Conservation (phyloP, 2,888 invertebrate genomes). For the Nephrotoma flavescens region DNA sequence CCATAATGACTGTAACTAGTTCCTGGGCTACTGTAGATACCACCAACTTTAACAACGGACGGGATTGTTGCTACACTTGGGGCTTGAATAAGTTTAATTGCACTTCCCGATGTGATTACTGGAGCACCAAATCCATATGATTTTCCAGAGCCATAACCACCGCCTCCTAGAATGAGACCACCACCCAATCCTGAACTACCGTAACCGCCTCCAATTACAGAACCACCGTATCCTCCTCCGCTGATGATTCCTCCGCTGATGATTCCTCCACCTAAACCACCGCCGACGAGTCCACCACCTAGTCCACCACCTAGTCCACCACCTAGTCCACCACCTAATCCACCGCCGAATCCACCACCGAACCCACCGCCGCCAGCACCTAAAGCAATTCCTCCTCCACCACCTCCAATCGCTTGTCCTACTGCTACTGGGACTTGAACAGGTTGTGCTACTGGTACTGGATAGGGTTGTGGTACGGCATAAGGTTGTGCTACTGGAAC, state of each 20-base stretch:
- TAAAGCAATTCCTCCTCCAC: neutral
- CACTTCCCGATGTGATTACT: neutral
- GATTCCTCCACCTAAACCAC: neutral
- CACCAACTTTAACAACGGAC: neutral
- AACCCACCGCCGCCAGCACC: neutral
- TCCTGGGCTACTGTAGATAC: neutral
- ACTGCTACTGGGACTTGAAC: constrained; percentile 5
- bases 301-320: neutral
- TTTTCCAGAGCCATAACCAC: neutral
- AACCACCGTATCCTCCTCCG: neutral
- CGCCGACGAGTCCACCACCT: neutral
- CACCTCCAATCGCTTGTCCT: neutral
- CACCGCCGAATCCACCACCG: neutral
- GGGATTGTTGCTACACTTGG: neutral
- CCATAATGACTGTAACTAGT: neutral
- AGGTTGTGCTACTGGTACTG: constrained; percentile 8
- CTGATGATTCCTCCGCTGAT: too few species aligned
- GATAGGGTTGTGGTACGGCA: constrained; percentile 10
- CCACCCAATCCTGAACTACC: neutral
- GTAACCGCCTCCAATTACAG: neutral
- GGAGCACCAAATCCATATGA: neutral
- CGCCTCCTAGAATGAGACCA: neutral
- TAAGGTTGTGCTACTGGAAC: constrained; percentile 10
- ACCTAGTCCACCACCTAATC: neutral
- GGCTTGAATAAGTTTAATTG: neutral